Conservation (phyloP, 1,140 invertebrate species). For the Schlechtendalia chinensis region DNA sequence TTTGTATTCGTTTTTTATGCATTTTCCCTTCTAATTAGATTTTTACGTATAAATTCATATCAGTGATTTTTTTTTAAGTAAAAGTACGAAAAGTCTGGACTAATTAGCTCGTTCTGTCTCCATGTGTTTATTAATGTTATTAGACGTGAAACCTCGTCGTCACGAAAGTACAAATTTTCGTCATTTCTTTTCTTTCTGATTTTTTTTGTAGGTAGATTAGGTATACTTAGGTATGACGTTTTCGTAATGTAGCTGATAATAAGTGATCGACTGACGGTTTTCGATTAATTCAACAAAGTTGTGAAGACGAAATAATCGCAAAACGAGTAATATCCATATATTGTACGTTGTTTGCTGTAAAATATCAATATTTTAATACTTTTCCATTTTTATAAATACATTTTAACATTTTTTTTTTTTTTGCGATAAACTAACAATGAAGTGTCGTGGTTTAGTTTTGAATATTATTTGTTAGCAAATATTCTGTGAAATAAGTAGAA, state of each 20-base stretch:
- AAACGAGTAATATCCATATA: background rate
- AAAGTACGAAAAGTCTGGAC: no score
- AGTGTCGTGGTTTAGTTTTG: background rate
- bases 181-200: no score
- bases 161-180: no score
- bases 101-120: no score
- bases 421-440: background rate
- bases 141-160: no score
- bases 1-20: background rate
- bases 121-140: no score
- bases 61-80: no score
- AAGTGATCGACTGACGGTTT: background rate
- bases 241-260: background rate
- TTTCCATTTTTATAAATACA: constrained; percentile 35
- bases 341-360: background rate
- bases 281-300: no score
- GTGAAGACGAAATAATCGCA: no score
- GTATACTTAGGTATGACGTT: background rate
- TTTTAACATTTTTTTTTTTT: background rate
- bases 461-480: background rate
- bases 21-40: no score
- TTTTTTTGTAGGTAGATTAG: no score
- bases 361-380: constrained; percentile 28
- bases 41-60: no score
- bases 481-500: background rate